Base-by-base conservation (phyloP, 1,140 invertebrate genomes). In the Drosophila tristis region DNA sequence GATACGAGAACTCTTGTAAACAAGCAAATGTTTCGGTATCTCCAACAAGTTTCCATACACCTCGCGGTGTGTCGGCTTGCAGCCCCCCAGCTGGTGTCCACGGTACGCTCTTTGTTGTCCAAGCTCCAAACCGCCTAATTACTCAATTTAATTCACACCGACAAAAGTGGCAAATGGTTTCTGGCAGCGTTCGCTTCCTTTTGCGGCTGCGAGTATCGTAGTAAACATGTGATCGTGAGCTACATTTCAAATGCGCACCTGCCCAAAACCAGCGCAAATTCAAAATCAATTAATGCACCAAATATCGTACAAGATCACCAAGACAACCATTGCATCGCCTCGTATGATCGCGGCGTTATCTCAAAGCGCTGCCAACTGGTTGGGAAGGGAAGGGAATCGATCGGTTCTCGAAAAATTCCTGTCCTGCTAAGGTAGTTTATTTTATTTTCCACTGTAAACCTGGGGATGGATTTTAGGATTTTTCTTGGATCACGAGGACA, bases 141-240 rank as follows among this genome's bases (percentile, higher is more conserved):
- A 86, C 82, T 86, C 81, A 86, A 86, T 86, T 86, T 51, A 86
- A 64, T 80, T 82, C 74, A 74, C 78, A 80, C 74, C 62, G 73
- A 44, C 57, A 45, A 70, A 63, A 70, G 73, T 67, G 78, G 43
- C 64, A 66, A 67, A 79, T 26, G 20, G 63, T 76, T 57, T 64
- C 66, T 31, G 31, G 2, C 8, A 31, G 54, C 49, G 57, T 49
- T 76, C 43, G 63, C 58, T 54, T 39, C 35, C 35, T 13, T 39
- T 39, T 39, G 11, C 35, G 35, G 11, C 11, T 11, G 5, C 26
- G 5, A 29, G 11, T 39, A 13, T 1, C 35, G 35, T 39, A 2
- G 11, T 39, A 43, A 57, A 31, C 67, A 65, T 43, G 57, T 74
- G 81, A 86, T 86, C 81, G 82, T 87, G 81, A 86, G 50, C 81